A percentile compares a stretch with the other conserved stretches of the same genome.
Conservation (phyloP, 2,113 vertebrate genomes). For the Neofelis nebulosa region DNA sequence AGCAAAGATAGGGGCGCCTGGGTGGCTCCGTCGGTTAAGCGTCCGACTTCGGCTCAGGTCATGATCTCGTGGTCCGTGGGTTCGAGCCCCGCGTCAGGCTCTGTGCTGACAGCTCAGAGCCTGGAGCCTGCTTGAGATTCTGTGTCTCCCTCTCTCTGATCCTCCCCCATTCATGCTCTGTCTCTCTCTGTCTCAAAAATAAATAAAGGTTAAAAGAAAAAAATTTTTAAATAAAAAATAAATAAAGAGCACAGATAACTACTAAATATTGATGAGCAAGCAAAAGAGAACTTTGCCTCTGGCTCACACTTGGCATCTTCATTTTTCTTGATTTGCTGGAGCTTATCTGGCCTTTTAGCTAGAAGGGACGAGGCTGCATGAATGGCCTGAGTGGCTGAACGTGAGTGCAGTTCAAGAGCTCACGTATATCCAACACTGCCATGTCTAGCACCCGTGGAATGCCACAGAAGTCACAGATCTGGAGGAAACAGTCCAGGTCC, state of each 20-base stretch:
- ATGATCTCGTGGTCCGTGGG: too few relatives aligned
- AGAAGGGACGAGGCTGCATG: neutral
- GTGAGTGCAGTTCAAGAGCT: neutral
- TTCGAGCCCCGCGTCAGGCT: too few relatives aligned
- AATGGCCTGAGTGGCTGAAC: neutral
- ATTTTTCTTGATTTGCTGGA: neutral
- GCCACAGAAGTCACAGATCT: neutral
- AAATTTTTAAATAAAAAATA: too few relatives aligned
- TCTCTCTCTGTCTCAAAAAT: too few relatives aligned
- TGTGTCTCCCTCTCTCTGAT: too few relatives aligned
- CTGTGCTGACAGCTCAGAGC: too few relatives aligned
- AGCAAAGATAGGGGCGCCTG: neutral
- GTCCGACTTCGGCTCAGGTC: too few relatives aligned
- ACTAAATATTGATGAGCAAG: neutral
- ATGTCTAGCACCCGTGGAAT: neutral
- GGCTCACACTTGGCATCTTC: neutral
- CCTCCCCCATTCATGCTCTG: too few relatives aligned
- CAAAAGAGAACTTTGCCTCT: neutral
- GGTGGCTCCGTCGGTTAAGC: too few relatives aligned
- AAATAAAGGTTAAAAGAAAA: too few relatives aligned
- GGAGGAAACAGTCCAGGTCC: neutral
- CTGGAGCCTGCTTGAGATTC: too few relatives aligned
- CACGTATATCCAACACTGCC: neutral
- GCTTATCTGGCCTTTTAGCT: neutral
- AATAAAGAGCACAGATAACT: constrained; percentile 38